phyloP scores from a whole-genome alignment of 2,888 invertebrate genomes.

The Erebia palarica region DNA sequence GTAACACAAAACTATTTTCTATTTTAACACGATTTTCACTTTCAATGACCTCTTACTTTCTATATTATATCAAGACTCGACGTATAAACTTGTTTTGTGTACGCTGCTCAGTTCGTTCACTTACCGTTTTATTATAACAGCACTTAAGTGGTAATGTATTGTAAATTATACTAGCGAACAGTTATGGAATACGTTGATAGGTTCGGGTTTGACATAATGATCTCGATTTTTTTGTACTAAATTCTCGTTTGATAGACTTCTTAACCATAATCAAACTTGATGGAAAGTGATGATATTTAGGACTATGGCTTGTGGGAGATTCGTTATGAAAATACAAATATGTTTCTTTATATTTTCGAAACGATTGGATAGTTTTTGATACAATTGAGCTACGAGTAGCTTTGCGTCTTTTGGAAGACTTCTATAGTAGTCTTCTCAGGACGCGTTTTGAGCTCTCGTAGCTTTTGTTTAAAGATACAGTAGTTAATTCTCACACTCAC shows the following conservation, averaged over 20 bases:
- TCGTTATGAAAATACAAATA: no score
- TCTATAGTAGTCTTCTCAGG: no score
- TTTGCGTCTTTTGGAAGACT: no score
- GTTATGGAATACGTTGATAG: slow-evolving; percentile 3
- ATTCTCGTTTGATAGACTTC: neutral
- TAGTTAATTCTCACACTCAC: no score
- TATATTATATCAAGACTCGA: slow-evolving; percentile 31
- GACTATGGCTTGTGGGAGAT: no score
- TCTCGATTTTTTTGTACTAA: slow-evolving; percentile 15
- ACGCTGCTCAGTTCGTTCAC: slow-evolving; percentile 8
- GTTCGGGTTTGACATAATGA: slow-evolving; percentile 6
- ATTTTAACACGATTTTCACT: slow-evolving; percentile 50
- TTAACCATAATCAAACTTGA: neutral
- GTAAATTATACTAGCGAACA: neutral
- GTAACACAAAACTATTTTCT: slow-evolving; percentile 38
- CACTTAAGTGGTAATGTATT: slow-evolving; percentile 9
- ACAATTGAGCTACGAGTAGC: no score
- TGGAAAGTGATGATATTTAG: neutral
- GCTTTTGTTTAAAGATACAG: no score
- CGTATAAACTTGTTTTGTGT: slow-evolving; percentile 8
- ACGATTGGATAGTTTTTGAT: no score
- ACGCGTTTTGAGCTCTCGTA: no score
- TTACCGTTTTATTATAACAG: slow-evolving; percentile 4
- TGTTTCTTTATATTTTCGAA: no score
- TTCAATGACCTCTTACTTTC: slow-evolving; percentile 51